phyloP scores from a whole-genome alignment of 2,888 invertebrate species.

The Synanthedon vespiformis region DNA sequence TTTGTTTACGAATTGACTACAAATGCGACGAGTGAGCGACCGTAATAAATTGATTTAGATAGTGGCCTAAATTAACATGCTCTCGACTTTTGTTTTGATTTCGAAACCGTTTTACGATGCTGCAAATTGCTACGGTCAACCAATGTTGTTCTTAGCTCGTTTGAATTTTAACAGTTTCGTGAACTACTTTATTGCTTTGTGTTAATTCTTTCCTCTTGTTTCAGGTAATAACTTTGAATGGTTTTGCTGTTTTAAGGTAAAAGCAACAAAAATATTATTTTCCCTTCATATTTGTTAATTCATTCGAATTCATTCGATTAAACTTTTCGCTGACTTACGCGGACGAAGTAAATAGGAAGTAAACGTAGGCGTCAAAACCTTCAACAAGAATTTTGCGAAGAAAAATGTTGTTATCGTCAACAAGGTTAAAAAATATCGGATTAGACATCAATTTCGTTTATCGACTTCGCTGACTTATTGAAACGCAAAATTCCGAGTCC shows the following conservation, averaged over 20 bases:
- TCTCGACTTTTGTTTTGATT: constrained; percentile 8
- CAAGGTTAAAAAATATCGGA: constrained; percentile 8
- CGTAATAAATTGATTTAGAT: constrained; percentile 7
- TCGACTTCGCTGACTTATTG: neutral
- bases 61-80: constrained; percentile 3
- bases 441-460: constrained; percentile 1
- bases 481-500: no score
- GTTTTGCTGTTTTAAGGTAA: neutral
- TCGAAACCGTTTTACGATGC: constrained; percentile 5
- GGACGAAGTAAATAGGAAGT: neutral
- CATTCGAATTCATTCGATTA: neutral
- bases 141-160: neutral
- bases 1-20: constrained; percentile 14
- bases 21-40: constrained; percentile 7
- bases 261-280: neutral
- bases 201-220: constrained; percentile 7
- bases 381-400: constrained; percentile 3
- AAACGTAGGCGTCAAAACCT: neutral
- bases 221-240: constrained; percentile 13
- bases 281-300: neutral
- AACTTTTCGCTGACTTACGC: no score
- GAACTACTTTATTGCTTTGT: neutral
- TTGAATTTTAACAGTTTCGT: neutral
- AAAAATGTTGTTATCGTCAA: constrained; percentile 6
- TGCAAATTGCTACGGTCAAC: constrained; percentile 1